Evolutionary conservation across 2,113 vertebrate species (phyloP), one percentile per base, ranked within the genome.

Genomic region (Tachysurus vachellii): DNA sequence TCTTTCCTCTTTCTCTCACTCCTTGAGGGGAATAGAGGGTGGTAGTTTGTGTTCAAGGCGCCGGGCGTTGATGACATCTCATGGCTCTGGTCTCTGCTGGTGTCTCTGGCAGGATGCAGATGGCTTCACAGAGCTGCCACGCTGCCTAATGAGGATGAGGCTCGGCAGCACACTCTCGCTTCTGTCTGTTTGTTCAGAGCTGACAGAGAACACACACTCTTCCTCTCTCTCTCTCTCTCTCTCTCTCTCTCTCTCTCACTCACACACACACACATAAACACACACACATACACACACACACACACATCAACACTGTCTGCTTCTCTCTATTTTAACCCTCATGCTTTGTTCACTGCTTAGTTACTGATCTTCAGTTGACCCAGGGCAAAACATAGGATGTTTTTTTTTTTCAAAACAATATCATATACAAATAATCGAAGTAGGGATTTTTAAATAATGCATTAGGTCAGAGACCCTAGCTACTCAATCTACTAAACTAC

Each of bases 61-160:
- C 64, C 90, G 89, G 85, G 90, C 89, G 89, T 90, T 91, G 89
- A 80, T 91, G 91, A 92, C 92, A 94, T 94, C 91, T 93, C 92
- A 93, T 94, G 93, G 91, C 92, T 93, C 91, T 94, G 90, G 91
- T 93, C 94, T 94, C 93, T 91, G 91, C 90, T 92, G 93, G 90
- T 92, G 91, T 93, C 91, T 92, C 91, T 94, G 91, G 88, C 92
- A 92, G 90, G 93, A 95, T 93, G 93, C 92, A 93, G 93, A 94
- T 90, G 93, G 91, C 91, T 92, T 92, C 92, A 93, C 88, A 9
- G 89, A 93, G 93, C 93, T 91, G 93, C 91, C 92, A 92, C 92
- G n/a, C 80, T 62, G 81, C 57, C 87, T 90, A 90, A 88, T 90
- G 89, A 88, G 88, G 73, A 79, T 80, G 75, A 87, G 86, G 57